Conservation (phyloP, 2,113 vertebrate genomes). For the Lepus americanus region DNA sequence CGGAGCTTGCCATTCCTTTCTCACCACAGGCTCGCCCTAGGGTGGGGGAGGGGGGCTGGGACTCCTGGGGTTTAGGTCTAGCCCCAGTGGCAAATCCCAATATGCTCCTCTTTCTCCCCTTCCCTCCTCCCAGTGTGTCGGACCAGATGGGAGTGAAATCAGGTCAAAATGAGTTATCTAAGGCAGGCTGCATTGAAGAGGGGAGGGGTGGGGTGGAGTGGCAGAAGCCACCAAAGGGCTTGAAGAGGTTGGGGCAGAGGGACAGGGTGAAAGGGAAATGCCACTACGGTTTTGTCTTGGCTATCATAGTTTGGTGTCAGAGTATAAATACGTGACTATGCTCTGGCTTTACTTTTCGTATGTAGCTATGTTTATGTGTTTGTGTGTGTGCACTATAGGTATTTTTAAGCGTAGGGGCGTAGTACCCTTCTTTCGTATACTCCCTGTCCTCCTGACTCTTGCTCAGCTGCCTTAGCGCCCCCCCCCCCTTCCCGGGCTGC, state of each 20-base stretch:
- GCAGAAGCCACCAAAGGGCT: slow-evolving; percentile 54
- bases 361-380: slow-evolving; percentile 27
- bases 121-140: slow-evolving; percentile 62
- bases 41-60: slow-evolving; percentile 17
- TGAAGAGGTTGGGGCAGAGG: slow-evolving; percentile 38
- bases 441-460: slow-evolving; percentile 33
- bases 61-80: slow-evolving; percentile 15
- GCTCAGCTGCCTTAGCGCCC: slow-evolving; percentile 41
- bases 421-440: slow-evolving; percentile 16
- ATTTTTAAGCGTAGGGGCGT: slow-evolving; percentile 62
- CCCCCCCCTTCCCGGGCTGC: not conserved
- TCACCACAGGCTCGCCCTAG: slow-evolving; percentile 47
- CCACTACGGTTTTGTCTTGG: slow-evolving; percentile 56
- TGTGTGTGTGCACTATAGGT: not conserved
- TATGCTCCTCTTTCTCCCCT: slow-evolving; percentile 38
- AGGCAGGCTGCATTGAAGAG: slow-evolving; percentile 45
- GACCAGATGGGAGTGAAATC: slow-evolving; percentile 80
- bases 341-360: slow-evolving; percentile 59
- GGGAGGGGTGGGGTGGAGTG: not conserved
- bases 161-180: slow-evolving; percentile 77
- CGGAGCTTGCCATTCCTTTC: slow-evolving; percentile 22
- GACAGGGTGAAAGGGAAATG: slow-evolving; percentile 26
- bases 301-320: slow-evolving; percentile 55
- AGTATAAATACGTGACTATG: slow-evolving; percentile 57
- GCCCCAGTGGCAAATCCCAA: slow-evolving; percentile 65